A percentile compares a stretch with the other conserved stretches of the same genome.
phyloP scores from a whole-genome alignment of 2,113 vertebrate species.

The Benitochromis conjunctus region DNA sequence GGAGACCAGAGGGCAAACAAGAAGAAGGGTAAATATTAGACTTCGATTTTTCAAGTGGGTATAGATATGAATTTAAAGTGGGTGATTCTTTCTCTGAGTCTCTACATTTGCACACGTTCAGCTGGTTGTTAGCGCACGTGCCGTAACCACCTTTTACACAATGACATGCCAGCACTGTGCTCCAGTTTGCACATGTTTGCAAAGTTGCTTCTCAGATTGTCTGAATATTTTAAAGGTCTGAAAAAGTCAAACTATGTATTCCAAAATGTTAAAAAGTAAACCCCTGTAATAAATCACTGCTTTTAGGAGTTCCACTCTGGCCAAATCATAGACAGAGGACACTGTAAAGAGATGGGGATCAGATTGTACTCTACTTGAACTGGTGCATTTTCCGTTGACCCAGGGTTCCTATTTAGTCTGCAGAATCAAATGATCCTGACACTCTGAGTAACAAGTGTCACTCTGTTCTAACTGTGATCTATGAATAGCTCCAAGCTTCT shows the following conservation, averaged over 20 bases:
- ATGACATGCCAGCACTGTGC: not conserved
- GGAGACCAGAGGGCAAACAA: not conserved
- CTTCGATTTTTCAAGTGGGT: not conserved
- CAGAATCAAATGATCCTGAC: slow-evolving; percentile 16
- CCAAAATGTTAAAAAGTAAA: not conserved
- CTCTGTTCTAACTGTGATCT: not conserved
- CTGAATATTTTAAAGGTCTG: not conserved
- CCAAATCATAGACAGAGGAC: not conserved
- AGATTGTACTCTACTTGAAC: not conserved
- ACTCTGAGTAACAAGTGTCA: slow-evolving; percentile 15
- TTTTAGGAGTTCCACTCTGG: not conserved
- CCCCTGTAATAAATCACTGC: not conserved
- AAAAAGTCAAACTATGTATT: not conserved
- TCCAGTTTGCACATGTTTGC: not conserved
- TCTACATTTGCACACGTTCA: not conserved
- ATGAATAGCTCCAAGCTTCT: slow-evolving; percentile 33
- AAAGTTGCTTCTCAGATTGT: not conserved
- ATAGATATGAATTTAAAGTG: not conserved
- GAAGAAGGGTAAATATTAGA: not conserved
- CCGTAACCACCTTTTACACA: not conserved
- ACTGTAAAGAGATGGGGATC: not conserved
- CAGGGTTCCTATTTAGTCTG: not conserved
- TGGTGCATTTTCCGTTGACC: not conserved
- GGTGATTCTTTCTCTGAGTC: not conserved
- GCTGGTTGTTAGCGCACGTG: not conserved